Conservation (phyloP, 2,113 vertebrate genomes). For the Columba livia region DNA sequence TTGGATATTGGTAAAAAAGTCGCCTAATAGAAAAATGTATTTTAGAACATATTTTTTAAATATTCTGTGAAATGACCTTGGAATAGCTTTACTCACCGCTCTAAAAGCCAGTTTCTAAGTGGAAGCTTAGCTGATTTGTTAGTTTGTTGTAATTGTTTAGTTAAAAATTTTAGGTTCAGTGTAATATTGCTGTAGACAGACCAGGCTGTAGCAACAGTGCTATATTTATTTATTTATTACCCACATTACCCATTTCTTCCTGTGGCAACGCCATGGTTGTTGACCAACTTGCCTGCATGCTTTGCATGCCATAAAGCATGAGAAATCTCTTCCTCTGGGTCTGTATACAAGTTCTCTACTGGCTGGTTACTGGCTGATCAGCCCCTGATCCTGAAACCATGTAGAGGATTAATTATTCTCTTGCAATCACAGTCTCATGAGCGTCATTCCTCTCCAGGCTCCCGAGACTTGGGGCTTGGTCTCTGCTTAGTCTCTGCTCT, state of each 20-base stretch:
- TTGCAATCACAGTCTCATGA: fast-evolving
- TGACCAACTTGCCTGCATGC: background rate
- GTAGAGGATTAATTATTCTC: background rate
- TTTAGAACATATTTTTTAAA: background rate
- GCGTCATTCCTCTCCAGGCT: background rate
- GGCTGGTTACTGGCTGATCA: background rate
- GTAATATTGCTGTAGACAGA: background rate
- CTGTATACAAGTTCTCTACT: background rate
- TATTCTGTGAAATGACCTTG: background rate
- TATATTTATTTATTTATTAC: background rate
- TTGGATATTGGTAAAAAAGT: background rate
- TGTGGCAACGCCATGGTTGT: background rate
- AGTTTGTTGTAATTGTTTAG: background rate
- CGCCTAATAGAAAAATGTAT: background rate
- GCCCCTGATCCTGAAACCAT: background rate
- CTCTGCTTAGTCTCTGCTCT: background rate
- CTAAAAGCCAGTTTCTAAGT: background rate
- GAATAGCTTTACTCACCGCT: background rate
- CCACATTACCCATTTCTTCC: background rate
- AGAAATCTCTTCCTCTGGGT: background rate
- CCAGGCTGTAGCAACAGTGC: background rate
- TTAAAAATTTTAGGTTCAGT: background rate
- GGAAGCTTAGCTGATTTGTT: background rate
- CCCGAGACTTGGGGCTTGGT: background rate
- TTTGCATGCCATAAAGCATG: background rate